phyloP scores from a whole-genome alignment of 2,113 vertebrate species.

The Urocolius indicus region DNA sequence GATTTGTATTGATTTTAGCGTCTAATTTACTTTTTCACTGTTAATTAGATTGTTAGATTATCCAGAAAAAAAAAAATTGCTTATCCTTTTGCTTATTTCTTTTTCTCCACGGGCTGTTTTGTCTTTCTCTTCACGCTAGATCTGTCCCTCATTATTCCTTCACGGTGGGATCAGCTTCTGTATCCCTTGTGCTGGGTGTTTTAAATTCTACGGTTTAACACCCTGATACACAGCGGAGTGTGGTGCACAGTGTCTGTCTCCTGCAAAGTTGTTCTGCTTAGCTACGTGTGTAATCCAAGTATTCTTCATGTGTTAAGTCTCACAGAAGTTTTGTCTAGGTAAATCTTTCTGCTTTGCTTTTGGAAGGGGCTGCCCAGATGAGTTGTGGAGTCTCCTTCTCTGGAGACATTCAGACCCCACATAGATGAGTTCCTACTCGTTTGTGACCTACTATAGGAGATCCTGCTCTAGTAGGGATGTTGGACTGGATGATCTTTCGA shows the following conservation, averaged over 20 bases:
- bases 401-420: too few species aligned
- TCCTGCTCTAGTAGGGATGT: too few species aligned
- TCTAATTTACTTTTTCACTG: background rate
- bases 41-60: background rate
- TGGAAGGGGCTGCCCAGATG: too few species aligned
- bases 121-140: background rate
- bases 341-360: background rate
- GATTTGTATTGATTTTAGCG: background rate
- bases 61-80: background rate
- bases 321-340: background rate
- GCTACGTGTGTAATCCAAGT: background rate
- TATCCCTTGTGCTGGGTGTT: background rate
- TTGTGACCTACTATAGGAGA: too few species aligned
- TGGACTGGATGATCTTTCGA: too few species aligned
- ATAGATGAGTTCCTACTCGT: too few species aligned
- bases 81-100: background rate
- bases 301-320: background rate
- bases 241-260: background rate
- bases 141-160: background rate
- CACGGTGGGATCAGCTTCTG: background rate
- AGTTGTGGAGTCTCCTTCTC: too few species aligned
- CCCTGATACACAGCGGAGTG: background rate
- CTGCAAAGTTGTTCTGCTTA: background rate
- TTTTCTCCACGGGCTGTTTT: background rate
- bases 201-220: background rate